Evolutionary conservation across 2,888 invertebrate genomes (phyloP).

Genomic region (Trissoscelio sp.): DNA sequence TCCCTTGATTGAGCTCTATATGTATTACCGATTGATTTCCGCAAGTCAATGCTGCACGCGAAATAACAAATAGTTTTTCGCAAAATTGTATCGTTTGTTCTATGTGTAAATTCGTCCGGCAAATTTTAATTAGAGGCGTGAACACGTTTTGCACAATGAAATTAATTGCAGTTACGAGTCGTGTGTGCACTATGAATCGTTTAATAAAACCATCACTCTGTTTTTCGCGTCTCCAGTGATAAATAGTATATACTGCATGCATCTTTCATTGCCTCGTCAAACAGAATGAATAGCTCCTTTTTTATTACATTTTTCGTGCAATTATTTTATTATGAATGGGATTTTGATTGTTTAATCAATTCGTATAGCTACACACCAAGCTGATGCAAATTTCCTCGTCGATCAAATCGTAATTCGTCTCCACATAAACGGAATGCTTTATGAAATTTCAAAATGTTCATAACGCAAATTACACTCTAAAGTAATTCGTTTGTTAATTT

Average conservation of each 20-base stretch:
- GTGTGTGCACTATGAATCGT: not conserved
- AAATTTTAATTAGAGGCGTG: constrained; percentile 12
- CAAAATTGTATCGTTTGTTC: no score
- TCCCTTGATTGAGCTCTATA: not conserved
- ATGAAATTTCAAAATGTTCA: no score
- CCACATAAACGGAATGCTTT: no score
- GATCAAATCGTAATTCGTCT: no score
- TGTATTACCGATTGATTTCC: not conserved
- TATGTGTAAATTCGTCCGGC: not conserved
- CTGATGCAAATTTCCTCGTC: not conserved
- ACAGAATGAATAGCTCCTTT: not conserved
- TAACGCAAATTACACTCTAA: no score
- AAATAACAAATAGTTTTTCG: not conserved
- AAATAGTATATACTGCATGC: constrained; percentile 4
- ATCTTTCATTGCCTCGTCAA: constrained; percentile 15
- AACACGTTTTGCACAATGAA: constrained; percentile 11
- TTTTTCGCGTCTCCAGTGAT: not conserved
- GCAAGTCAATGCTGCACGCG: not conserved
- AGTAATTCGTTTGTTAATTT: no score
- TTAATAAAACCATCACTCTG: constrained; percentile 18
- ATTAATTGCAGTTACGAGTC: constrained; percentile 6
- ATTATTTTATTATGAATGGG: constrained; percentile 4
- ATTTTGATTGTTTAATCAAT: not conserved
- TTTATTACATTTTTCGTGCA: constrained; percentile 3
- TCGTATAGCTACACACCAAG: not conserved